Conservation (phyloP, 2,797 vertebrate species). For the Poecilia gillii region DNA sequence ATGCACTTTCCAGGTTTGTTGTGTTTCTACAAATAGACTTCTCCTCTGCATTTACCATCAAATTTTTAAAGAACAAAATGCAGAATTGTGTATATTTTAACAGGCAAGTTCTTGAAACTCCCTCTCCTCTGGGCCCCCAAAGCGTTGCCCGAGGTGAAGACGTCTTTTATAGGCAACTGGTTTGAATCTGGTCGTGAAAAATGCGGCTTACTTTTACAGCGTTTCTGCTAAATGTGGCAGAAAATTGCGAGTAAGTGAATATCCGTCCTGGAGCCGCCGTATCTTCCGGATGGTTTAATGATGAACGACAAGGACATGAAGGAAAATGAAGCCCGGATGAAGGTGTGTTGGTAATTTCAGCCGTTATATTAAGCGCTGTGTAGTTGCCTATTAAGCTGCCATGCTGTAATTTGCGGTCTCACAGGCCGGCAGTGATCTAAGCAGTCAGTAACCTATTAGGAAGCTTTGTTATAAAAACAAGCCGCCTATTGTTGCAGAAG, state of each 20-base stretch:
- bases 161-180: slow-evolving; percentile 45
- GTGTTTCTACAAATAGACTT: slow-evolving; percentile 25
- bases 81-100: slow-evolving; percentile 33
- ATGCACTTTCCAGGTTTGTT: background rate
- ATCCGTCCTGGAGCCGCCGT: background rate
- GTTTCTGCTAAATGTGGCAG: slow-evolving; percentile 16
- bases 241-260: background rate
- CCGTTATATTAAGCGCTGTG: slow-evolving; percentile 45
- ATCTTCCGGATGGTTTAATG: slow-evolving; percentile 47
- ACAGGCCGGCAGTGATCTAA: slow-evolving; percentile 45
- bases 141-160: slow-evolving; percentile 53
- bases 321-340: slow-evolving; percentile 41
- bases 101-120: slow-evolving; percentile 22
- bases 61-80: slow-evolving; percentile 26
- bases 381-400: slow-evolving; percentile 34
- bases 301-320: slow-evolving; percentile 56
- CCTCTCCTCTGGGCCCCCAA: slow-evolving; percentile 11
- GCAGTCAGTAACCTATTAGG: slow-evolving; percentile 46
- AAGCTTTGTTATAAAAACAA: slow-evolving; percentile 14
- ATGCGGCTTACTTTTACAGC: slow-evolving; percentile 43
- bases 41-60: slow-evolving; percentile 17
- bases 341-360: slow-evolving; percentile 43
- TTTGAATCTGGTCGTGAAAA: slow-evolving; percentile 62
- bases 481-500: slow-evolving; percentile 37
- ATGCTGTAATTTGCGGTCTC: slow-evolving; percentile 16